These are phyloP conservation scores for Diceros bicornis DNA, from an alignment of 2,797 vertebrate species.

Conservation along the genomic window DNA sequence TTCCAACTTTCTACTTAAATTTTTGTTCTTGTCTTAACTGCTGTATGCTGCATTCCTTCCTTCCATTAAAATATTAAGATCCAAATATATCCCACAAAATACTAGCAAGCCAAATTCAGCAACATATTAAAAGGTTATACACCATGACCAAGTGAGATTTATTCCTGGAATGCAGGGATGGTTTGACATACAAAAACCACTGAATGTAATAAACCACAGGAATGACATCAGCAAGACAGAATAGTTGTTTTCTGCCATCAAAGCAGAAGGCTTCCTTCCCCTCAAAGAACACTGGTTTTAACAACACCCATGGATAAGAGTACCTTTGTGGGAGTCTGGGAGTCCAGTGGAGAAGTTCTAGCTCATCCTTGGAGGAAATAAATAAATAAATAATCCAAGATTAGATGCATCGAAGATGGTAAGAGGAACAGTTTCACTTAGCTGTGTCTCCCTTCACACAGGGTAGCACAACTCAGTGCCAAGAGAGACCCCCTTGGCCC, in stretches of 20 bases:
- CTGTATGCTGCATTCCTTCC: not conserved
- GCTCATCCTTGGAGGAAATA: not conserved
- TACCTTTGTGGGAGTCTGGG: not conserved
- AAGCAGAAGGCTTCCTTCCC: not conserved
- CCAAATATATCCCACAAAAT: not conserved
- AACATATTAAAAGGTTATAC: not conserved
- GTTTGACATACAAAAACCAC: not conserved
- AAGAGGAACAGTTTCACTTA: not conserved
- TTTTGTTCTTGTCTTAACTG: not conserved
- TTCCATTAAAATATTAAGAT: slow-evolving; percentile 30
- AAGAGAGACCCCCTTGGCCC: not conserved
- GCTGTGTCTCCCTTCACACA: not conserved
- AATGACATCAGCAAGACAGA: not conserved
- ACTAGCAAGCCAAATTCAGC: slow-evolving; percentile 24
- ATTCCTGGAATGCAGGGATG: not conserved
- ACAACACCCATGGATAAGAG: not conserved
- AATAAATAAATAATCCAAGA: not conserved
- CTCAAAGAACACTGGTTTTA: not conserved
- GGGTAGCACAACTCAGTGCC: not conserved
- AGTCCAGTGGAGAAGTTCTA: not conserved
- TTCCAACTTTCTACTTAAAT: slow-evolving; percentile 26
- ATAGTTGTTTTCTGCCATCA: not conserved
- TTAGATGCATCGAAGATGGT: not conserved
- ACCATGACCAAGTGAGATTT: not conserved
- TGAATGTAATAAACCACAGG: not conserved